phyloP scores from a whole-genome alignment of 35 echinoderm and acorn worm species.

The Hemicentrotus pulcherrimus region DNA sequence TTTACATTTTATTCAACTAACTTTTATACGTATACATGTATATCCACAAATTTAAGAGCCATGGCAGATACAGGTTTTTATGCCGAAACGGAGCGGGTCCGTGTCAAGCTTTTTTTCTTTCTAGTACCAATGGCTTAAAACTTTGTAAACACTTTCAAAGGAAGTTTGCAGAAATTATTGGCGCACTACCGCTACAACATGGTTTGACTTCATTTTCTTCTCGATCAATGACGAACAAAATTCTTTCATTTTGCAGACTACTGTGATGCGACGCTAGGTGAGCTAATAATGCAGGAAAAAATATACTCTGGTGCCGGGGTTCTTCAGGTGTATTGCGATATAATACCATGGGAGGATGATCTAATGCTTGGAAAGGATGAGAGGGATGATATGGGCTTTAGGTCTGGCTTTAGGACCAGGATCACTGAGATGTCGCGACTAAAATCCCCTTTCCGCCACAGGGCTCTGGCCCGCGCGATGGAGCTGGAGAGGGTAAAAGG shows the following conservation, averaged over 20 bases:
- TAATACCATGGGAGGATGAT: not conserved
- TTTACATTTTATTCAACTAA: too few relatives aligned
- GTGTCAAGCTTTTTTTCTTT: too few relatives aligned
- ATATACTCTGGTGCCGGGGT: conserved; percentile 40
- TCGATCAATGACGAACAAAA: not conserved
- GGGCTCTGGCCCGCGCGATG: not conserved
- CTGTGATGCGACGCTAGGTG: not conserved
- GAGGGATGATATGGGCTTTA: conserved; percentile 28
- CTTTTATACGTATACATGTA: too few relatives aligned
- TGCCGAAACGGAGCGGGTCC: too few relatives aligned
- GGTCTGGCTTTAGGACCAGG: not conserved
- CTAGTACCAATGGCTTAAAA: too few relatives aligned
- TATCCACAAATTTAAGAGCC: too few relatives aligned
- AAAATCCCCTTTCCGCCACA: conserved; percentile 35
- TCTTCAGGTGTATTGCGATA: conserved; percentile 35
- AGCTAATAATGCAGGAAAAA: conserved; percentile 36
- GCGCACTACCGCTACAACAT: not conserved
- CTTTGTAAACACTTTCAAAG: too few relatives aligned
- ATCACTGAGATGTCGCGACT: conserved; percentile 15
- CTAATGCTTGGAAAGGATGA: not conserved
- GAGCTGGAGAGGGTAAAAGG: not conserved
- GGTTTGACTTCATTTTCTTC: not conserved
- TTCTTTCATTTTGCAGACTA: not conserved
- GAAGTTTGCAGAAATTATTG: not conserved
- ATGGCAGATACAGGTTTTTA: too few relatives aligned